These are phyloP conservation scores for Aurelia aurita complex sp. Pacific DNA, from an alignment of 30 jellyfish, hydroid and myxozoan species.

Conservation along the genomic window DNA sequence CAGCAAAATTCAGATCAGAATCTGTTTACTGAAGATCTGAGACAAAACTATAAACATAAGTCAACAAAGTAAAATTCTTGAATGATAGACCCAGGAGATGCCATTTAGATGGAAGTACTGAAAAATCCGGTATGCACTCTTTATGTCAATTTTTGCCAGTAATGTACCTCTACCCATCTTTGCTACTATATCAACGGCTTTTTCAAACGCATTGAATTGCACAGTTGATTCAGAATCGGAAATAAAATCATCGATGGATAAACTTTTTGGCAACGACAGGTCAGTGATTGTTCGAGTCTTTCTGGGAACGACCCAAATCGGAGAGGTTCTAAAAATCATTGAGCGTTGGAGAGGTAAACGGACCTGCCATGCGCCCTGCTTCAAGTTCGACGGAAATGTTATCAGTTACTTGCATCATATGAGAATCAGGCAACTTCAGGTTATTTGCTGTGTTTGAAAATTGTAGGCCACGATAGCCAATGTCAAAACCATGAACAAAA, in stretches of 20 bases:
- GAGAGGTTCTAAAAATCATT: conserved; percentile 28
- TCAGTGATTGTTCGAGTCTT: conserved; percentile 43
- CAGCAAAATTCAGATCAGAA: neutral
- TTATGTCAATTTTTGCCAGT: too few relatives aligned
- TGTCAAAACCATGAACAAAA: neutral
- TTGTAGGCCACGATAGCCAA: neutral
- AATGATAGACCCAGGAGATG: neutral
- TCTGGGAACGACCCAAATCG: conserved; percentile 81
- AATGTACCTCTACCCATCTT: too few relatives aligned
- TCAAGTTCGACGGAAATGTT: conserved; percentile 33
- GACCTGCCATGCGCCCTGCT: conserved; percentile 70
- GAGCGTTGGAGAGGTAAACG: conserved; percentile 47
- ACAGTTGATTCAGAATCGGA: too few relatives aligned
- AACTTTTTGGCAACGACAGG: conserved; percentile 34
- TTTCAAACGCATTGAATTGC: too few relatives aligned
- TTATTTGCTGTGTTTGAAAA: too few relatives aligned
- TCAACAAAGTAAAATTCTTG: conserved; percentile 60
- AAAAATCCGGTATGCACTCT: too few relatives aligned
- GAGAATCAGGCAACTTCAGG: too few relatives aligned
- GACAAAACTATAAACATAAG: conserved; percentile 68
- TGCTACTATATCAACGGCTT: too few relatives aligned
- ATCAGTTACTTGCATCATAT: neutral
- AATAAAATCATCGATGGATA: too few relatives aligned
- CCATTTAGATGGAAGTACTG: too few relatives aligned
- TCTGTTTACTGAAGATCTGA: conserved; percentile 59